Base-by-base conservation (phyloP, 1,140 invertebrate species). In the Pseudomyrmex sp. region DNA sequence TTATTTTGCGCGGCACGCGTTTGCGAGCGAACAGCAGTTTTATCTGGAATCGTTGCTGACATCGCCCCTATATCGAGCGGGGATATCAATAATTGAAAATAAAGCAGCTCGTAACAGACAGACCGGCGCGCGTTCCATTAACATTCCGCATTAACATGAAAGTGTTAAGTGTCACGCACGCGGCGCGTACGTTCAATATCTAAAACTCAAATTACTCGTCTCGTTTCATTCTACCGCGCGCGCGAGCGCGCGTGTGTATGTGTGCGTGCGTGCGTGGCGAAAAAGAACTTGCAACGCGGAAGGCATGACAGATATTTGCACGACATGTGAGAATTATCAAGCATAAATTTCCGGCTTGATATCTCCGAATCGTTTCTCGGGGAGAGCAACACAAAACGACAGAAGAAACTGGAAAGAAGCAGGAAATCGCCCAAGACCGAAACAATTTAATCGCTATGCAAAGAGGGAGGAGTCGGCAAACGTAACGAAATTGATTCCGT, bases 251-350 rank as follows among this genome's bases (percentile, higher is more conserved):
- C 44, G 50, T 35, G 5, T 26, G 26, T 26, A 3, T 35, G 35
- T 35, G 35, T 35, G 35, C 1, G 35, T 35, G 5, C 35, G 35
- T 35, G 54, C 44, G 20, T 59, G 76, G 56, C 56, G 76, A 59
- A 48, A 80, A 80, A 44, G 18, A 26, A 59, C 48, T 35, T 20
- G 44, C 23, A 59, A 72, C 46, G 69, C 54, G 76, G 66, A 80
- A 80, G 76, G 44, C 54, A 70, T 72, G 66, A 72, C 76, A 35
- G 66, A 80, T 80, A 80, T 72, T 80, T 66, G 56, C 48, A 59
- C 44, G 66, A 80, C 66, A 48, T 59, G 65, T 79, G 76, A 70
- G 72, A 80, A 80, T 80, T 61, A 80, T 72, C 54, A 44, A 66
- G n/a, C 56, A 46, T 80, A 80, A 80, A 80, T 80, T 54, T 61